A percentile compares a stretch with the other conserved stretches of the same genome.
phyloP scores from a whole-genome alignment of 2,797 vertebrate genomes.

The Pangasius djambal region DNA sequence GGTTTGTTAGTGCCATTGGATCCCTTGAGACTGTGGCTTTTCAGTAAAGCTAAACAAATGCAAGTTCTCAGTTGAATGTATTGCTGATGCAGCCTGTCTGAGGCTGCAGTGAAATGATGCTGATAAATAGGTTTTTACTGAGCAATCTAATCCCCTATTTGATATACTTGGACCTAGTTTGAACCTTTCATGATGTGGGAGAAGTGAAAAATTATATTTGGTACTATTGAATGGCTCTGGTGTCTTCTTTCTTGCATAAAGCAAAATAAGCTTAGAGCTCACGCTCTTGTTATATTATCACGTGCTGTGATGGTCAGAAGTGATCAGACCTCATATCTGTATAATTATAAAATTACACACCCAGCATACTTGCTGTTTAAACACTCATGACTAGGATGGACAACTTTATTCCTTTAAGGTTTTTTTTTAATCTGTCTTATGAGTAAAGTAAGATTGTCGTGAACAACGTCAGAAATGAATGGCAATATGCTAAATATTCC shows the following conservation, averaged over 20 bases:
- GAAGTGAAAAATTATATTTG: not conserved
- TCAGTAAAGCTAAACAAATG: not conserved
- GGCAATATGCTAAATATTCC: not conserved
- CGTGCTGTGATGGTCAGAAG: not conserved
- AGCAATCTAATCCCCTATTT: not conserved
- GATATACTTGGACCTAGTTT: not conserved
- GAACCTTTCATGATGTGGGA: not conserved
- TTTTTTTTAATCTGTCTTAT: not conserved
- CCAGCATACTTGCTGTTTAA: too few species aligned
- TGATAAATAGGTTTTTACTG: conserved; percentile 11
- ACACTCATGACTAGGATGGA: not conserved
- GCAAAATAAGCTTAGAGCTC: not conserved
- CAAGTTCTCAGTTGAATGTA: not conserved
- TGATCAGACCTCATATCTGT: not conserved
- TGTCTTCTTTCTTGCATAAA: not conserved
- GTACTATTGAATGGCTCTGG: not conserved
- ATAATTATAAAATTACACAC: too few species aligned
- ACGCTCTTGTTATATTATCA: not conserved
- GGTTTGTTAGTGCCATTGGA: conserved; percentile 5
- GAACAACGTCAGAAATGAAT: not conserved
- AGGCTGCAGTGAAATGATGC: not conserved
- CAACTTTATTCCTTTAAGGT: not conserved
- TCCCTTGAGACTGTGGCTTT: not conserved
- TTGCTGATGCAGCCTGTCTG: not conserved
- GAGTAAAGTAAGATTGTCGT: not conserved